These are phyloP conservation scores for Monarcha castaneiventris DNA, from an alignment of 2,113 vertebrate genomes.

Conservation along the genomic window DNA sequence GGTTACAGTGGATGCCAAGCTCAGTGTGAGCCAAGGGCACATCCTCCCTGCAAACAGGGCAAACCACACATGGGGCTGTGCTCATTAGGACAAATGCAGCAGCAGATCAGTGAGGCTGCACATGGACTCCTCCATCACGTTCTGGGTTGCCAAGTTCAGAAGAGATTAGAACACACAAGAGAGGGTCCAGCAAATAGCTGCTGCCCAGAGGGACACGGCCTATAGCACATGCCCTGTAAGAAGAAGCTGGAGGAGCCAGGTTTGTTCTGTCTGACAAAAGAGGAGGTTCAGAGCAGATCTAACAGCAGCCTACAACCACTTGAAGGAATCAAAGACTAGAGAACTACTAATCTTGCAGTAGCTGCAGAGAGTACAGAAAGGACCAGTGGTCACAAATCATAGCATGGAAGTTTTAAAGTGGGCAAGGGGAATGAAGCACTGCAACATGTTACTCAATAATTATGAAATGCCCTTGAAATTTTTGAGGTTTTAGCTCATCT, in stretches of 20 bases:
- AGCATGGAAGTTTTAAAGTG: background rate
- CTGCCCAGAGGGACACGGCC: background rate
- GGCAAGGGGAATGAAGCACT: background rate
- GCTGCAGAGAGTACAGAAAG: background rate
- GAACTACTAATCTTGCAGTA: background rate
- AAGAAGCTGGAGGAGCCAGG: background rate
- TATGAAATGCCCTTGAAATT: background rate
- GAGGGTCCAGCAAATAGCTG: background rate
- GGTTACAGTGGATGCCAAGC: background rate
- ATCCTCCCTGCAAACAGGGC: background rate
- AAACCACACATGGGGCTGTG: background rate
- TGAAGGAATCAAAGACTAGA: background rate
- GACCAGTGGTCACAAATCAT: background rate
- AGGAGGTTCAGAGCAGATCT: background rate
- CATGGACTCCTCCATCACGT: background rate
- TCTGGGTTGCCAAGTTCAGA: background rate
- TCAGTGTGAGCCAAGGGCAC: background rate
- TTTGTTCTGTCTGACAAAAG: background rate
- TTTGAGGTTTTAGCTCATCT: background rate
- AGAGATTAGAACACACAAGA: background rate
- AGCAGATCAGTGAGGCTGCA: background rate
- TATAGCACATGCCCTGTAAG: background rate
- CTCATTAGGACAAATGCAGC: fast-evolving
- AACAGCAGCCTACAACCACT: background rate
- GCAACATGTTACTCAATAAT: background rate